Percentiles rank a stretch among this genome's conserved stretches.
Conservation (phyloP, 2,797 vertebrate species). For the Psittacula derbiana region DNA sequence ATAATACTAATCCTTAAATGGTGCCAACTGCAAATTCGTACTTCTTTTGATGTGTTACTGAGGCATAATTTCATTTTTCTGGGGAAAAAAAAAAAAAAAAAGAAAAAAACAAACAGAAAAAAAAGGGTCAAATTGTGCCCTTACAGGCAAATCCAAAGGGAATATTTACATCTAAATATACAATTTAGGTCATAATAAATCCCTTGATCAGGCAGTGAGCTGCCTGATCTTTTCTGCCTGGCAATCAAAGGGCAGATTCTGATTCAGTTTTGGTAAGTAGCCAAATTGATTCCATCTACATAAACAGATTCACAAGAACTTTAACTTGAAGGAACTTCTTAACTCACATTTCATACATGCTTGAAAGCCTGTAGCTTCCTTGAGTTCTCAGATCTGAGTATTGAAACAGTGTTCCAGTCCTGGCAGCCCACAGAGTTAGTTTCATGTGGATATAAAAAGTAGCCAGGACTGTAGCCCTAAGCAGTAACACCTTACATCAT, state of each 20-base stretch:
- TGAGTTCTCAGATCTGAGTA: not conserved
- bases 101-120: not conserved
- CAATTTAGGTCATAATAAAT: slow-evolving; percentile 24
- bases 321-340: not conserved
- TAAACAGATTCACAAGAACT: not conserved
- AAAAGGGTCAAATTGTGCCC: not conserved
- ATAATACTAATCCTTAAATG: not conserved
- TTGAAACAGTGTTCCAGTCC: not conserved
- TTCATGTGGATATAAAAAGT: not conserved
- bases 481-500: not conserved
- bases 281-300: not conserved
- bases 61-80: slow-evolving; percentile 25
- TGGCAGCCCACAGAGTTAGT: slow-evolving; percentile 7
- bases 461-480: not conserved
- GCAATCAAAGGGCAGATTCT: slow-evolving; percentile 38
- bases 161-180: slow-evolving; percentile 47
- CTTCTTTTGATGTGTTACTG: slow-evolving; percentile 19
- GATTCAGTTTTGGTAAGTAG: not conserved
- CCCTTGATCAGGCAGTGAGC: not conserved
- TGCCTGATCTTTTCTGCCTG: slow-evolving; percentile 22
- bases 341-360: not conserved
- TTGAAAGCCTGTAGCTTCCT: not conserved
- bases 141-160: slow-evolving; percentile 8
- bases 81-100: not conserved
- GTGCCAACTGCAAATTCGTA: slow-evolving; percentile 5